A percentile compares a stretch with the other conserved stretches of the same genome.
phyloP scores from a whole-genome alignment of 1,140 invertebrate species.

The fruit fly (Drosophila melanogaster) region DNA sequence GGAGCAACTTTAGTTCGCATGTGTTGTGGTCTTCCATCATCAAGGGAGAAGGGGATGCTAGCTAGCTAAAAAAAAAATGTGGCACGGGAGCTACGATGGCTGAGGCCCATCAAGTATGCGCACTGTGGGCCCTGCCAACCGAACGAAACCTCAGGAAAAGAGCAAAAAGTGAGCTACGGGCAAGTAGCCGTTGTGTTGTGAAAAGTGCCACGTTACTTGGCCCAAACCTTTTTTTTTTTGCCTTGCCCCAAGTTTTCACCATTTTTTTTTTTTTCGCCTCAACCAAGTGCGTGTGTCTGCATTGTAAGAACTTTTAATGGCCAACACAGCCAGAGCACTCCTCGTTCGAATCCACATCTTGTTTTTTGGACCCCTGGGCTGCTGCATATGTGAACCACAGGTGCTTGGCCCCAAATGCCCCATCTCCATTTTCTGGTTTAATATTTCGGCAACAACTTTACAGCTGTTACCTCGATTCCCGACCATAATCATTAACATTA shows the following conservation, averaged over 20 bases:
- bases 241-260: background rate
- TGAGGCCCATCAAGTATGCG: slow-evolving; percentile 71
- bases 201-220: slow-evolving; percentile 32
- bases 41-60: slow-evolving; percentile 4
- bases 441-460: slow-evolving; percentile 57
- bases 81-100: background rate
- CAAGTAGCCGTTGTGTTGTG: slow-evolving; percentile 25
- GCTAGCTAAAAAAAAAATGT: background rate
- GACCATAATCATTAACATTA: slow-evolving; percentile 78
- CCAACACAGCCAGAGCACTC: slow-evolving; percentile 28
- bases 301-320: slow-evolving; percentile 83
- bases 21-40: slow-evolving; percentile 79
- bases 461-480: slow-evolving; percentile 60
- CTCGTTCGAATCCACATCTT: slow-evolving; percentile 11
- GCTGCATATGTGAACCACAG: slow-evolving; percentile 71
- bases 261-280: slow-evolving; percentile 1
- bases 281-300: slow-evolving; percentile 79
- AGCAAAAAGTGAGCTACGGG: slow-evolving; percentile 29
- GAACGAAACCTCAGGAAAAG: slow-evolving; percentile 8
- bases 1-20: slow-evolving; percentile 71
- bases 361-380: background rate
- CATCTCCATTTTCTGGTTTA: background rate
- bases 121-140: slow-evolving; percentile 68
- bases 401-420: slow-evolving; percentile 32
- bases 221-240: slow-evolving; percentile 8